A percentile compares a stretch with the other conserved stretches of the same genome.
Conservation (phyloP, 2,113 vertebrate species). For the Alouatta palliata region DNA sequence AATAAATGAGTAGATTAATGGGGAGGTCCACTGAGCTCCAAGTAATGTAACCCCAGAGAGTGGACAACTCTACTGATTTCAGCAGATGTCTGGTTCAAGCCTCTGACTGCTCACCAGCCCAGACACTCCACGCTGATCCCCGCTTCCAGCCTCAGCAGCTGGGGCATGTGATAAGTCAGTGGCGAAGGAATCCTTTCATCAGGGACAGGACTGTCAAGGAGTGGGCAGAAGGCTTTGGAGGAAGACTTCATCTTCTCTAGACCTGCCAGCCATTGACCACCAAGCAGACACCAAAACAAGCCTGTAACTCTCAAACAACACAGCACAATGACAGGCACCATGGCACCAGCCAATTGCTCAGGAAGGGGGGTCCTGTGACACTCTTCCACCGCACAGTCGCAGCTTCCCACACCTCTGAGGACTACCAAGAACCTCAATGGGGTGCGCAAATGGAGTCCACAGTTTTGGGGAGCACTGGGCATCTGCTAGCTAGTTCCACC, state of each 20-base stretch:
- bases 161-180: too few relatives aligned
- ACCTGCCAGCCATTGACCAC: background rate
- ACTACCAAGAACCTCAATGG: background rate
- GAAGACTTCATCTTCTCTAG: background rate
- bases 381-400: background rate
- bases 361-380: too few relatives aligned
- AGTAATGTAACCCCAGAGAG: background rate
- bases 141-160: background rate
- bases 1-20: background rate
- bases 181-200: background rate
- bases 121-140: background rate
- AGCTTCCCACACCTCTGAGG: background rate
- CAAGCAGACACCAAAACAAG: background rate
- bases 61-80: background rate
- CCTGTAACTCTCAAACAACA: background rate
- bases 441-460: background rate
- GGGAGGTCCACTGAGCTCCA: background rate
- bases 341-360: background rate
- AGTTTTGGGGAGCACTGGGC: background rate
- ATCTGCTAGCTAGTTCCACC: rapidly evolving
- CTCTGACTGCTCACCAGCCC: background rate
- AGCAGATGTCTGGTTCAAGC: too few relatives aligned
- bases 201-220: background rate
- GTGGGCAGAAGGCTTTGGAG: background rate
- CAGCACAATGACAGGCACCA: background rate